A percentile compares a stretch with the other conserved stretches of the same genome.
Conservation (phyloP, 2,113 vertebrate species). For the Oceanodroma tethys region DNA sequence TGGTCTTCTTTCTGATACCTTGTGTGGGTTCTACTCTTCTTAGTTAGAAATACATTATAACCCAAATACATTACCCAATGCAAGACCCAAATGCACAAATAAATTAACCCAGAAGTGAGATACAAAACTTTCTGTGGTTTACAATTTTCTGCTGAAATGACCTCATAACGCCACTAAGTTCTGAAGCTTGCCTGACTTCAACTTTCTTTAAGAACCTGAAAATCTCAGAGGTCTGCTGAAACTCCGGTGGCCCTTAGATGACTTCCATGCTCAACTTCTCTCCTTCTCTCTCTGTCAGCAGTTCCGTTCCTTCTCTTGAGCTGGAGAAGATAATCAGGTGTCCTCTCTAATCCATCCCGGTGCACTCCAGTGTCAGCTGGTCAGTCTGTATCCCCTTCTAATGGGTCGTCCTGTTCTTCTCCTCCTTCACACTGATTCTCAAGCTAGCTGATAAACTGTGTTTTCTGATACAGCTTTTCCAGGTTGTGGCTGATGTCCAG, state of each 20-base stretch:
- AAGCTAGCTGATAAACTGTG: background rate
- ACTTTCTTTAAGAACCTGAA: background rate
- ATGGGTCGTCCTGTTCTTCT: background rate
- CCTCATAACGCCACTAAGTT: background rate
- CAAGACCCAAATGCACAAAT: background rate
- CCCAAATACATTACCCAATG: background rate
- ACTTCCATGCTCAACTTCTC: background rate
- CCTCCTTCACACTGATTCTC: background rate
- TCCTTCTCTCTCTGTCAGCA: background rate
- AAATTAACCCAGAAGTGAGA: background rate
- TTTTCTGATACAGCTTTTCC: background rate
- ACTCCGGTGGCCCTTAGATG: background rate
- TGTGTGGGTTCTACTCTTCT: background rate
- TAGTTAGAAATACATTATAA: background rate
- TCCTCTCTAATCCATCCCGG: background rate
- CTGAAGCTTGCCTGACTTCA: background rate
- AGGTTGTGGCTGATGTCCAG: background rate
- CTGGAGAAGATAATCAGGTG: background rate
- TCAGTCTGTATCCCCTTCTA: background rate
- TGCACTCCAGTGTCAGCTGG: background rate
- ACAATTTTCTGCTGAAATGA: background rate
- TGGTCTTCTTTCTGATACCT: background rate
- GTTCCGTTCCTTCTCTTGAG: background rate
- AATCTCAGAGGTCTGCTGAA: background rate
- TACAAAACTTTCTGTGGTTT: constrained; percentile 11